Evolutionary conservation across 2,113 vertebrate genomes (phyloP).

Genomic region (Columba janthina): DNA sequence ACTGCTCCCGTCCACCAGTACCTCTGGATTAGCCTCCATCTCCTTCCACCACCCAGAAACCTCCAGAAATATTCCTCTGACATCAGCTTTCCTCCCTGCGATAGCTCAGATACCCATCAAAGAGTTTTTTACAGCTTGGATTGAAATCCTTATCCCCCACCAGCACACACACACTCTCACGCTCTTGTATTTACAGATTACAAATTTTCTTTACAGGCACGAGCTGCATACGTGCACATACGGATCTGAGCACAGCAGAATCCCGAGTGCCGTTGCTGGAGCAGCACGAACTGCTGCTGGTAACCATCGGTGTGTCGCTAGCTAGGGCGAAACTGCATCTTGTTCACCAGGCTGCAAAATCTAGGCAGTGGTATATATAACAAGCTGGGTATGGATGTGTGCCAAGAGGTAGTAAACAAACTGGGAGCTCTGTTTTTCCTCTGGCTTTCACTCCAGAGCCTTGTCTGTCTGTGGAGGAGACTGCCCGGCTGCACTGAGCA

Average conservation of each 20-base stretch:
- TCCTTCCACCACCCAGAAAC: not conserved
- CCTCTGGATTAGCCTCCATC: not conserved
- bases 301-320: not conserved
- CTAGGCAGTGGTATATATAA: not conserved
- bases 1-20: accelerated
- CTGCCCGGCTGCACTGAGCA: not conserved
- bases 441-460: conserved; percentile 9
- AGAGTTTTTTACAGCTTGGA: not conserved
- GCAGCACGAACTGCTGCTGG: not conserved
- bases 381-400: conserved; percentile 20
- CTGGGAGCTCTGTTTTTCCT: conserved; percentile 41
- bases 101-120: not conserved
- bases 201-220: not conserved
- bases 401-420: conserved; percentile 69
- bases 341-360: not conserved
- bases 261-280: not conserved
- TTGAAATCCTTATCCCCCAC: not conserved
- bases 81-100: not conserved
- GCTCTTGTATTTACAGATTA: not conserved
- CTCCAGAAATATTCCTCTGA: not conserved
- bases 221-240: not conserved
- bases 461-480: not conserved
- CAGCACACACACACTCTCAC: too few relatives aligned
- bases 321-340: not conserved
- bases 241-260: not conserved